Evolutionary conservation across 2,888 invertebrate species (phyloP), one percentile per base, ranked within the genome.

Genomic region (Ornithoptera alexandrae): DNA sequence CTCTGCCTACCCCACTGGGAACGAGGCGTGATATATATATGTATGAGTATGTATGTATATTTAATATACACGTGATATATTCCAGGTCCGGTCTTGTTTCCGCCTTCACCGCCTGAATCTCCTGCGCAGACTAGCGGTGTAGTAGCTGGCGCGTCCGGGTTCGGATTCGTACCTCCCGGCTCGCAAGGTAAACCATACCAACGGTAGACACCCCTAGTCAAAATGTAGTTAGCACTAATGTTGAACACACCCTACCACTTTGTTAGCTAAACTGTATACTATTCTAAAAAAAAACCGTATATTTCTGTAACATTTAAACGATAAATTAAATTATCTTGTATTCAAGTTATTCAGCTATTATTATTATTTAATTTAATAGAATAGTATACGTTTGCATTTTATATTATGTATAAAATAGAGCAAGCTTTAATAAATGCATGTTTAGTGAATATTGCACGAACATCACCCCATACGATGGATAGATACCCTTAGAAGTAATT

Each of bases 1-100:
- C 22, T 22, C 22, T 22, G 22, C 22, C 22, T 22, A 22, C 22
- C 22, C 22, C 22, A 22, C 22, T 22, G 22, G 22, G 22, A 22
- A 22, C 22, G 22, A 22, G 22, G 22, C 22, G 22, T 1, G 22
- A 22, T 22, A 22, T 22, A 22, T 22, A 22, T 22, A 22, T 22
- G 22, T 22, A 22, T 22, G 22, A 22, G 22, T 22, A 22, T 22
- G 22, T 22, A 22, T 22, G 22, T 22, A 0, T 22, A 22, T 39
- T 39, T 39, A 39, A 10, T 39, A 39, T 39, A n/a, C n/a, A 62
- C n/a, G 50, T 64, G 12, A 18, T 60, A 57, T 39, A 56, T 90
- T 89, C 46, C 93, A 95, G 97, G 97, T 78, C 97, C 97, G 72
- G 96, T 97, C 65, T 93, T 96, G 65, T 97, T 97, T 92, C 96